A percentile compares a stretch with the other conserved stretches of the same genome.
Evolutionary conservation across 2,888 invertebrate species (phyloP).

Genomic region (Harpalus rufipes): DNA sequence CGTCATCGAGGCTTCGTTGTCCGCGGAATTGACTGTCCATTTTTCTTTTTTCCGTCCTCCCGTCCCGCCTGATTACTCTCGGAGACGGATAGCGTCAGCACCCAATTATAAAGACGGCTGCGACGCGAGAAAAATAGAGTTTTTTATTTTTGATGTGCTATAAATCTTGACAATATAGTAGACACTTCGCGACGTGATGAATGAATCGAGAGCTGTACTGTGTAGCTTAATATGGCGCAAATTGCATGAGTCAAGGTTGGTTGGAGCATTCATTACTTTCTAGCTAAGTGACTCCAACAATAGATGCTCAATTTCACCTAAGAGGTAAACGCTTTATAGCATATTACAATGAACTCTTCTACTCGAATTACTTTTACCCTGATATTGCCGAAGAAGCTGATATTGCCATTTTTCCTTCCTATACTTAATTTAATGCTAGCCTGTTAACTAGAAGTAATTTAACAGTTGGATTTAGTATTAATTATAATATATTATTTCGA

Average conservation of each 20-base stretch:
- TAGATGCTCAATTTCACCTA: constrained; percentile 3
- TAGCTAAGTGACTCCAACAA: constrained; percentile 5
- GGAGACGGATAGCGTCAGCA: constrained; percentile 47
- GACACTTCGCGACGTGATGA: constrained; percentile 50
- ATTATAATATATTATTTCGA: too few relatives aligned
- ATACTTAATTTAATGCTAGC: neutral
- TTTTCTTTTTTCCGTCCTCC: constrained; percentile 37
- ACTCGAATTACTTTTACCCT: neutral
- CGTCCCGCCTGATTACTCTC: constrained; percentile 42
- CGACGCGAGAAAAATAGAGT: constrained; percentile 40
- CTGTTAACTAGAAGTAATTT: too few relatives aligned
- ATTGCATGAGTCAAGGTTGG: constrained; percentile 19
- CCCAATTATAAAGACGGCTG: constrained; percentile 56
- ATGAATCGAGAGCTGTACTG: constrained; percentile 31
- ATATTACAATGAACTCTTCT: neutral
- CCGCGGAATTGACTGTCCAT: constrained; percentile 57
- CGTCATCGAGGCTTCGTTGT: neutral
- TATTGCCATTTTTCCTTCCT: neutral
- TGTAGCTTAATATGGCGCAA: constrained; percentile 19
- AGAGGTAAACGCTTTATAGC: neutral
- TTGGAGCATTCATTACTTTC: constrained; percentile 11
- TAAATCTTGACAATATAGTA: constrained; percentile 57
- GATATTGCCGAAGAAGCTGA: neutral
- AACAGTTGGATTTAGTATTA: too few relatives aligned
- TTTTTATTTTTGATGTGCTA: constrained; percentile 56